Evolutionary conservation across 2,888 invertebrate species (phyloP), one percentile per base, ranked within the genome.

Genomic region (Aphodius sticticus): DNA sequence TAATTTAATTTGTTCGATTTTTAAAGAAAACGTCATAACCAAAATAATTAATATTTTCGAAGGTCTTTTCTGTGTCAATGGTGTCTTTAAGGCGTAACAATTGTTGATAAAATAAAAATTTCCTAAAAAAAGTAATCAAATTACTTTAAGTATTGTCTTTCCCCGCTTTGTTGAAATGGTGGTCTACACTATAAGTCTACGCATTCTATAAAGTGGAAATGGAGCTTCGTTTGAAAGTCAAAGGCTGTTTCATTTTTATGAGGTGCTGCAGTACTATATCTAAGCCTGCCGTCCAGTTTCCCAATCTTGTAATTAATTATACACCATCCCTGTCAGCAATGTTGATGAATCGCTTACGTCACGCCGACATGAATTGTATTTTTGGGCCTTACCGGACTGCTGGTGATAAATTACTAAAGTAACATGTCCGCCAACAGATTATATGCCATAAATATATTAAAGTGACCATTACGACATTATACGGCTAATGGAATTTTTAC

Each of bases 211-310:
- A 9, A 53, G 53, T 53, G 53, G 53, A 53, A 9, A 53, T 53
- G 53, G 53, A 1, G 1, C 53, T 53, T 9, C 53, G 53, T 85
- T 85, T 83, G 84, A 83, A 84, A 85, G 81, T 84, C 84, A 84
- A 84, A 81, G 79, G 77, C 82, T 81, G 82, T 83, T 84, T 84
- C 83, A 82, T 83, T 82, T 83, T 81, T 80, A 74, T 74, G 74
- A 74, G 74, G 74, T 26, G 26, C 26, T 26, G 26, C 26, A 26
- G 26, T 26, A 26, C 26, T 26, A 26, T 26, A 26, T 26, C 26
- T 26, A 26, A 26, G 26, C 26, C 26, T 26, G 26, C 26, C 26
- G 26, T n/a, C 26, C 36, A 6, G 16, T 74, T 74, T 74, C 26
- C 37, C 74, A 35, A 53, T 53, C 53, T 12, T n/a, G 74, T 15